Base-by-base conservation (phyloP, 2,797 vertebrate species). In the Epinephelus coioides region DNA sequence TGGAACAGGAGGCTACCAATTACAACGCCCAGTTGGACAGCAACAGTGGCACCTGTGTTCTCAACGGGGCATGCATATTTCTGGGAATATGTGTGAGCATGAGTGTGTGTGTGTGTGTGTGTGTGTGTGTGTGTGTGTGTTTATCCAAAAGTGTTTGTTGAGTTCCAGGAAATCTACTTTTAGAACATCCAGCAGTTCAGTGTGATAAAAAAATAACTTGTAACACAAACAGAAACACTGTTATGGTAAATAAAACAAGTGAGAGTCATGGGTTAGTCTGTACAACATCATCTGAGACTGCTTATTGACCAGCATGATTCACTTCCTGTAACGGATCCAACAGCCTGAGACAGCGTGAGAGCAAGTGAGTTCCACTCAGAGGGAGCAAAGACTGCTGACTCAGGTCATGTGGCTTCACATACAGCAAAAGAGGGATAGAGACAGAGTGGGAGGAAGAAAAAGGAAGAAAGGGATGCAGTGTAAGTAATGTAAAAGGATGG, bases 311-410 rank as follows among this genome's bases (percentile, higher is more conserved):
- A 25, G 59, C 54, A 11, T 62, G 78, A 81, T 78, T 83, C 68
- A 84, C 75, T 89, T 91, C 89, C 90, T 91, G 89, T 87, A 91
- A 88, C 69, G 50, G 69, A 90, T 77, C 72, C 82, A 64, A 81
- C 76, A 72, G 68, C 79, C 73, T 56, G 47, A 73, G 53, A 77
- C 25, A 76, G 71, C 69, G 47, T 17, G 63, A 87, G 49, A 76
- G 72, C 73, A 23, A 78, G 38, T 54, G 43, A 59, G 67, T 53
- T 79, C 50, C 81, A 72, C 78, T 86, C 69, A 70, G 76, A 76
- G 67, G 69, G 61, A 85, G 72, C 72, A 46, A 60, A 83, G 71
- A 78, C 40, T 83, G 90, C 92, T 92, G 89, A 93, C 78, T 91
- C 88, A 92, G 86, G 65, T 76, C 69, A 69, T 72, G 75, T 68